Evolutionary conservation across 2,113 vertebrate species (phyloP).

Genomic region (Hyperopisus bebe): DNA sequence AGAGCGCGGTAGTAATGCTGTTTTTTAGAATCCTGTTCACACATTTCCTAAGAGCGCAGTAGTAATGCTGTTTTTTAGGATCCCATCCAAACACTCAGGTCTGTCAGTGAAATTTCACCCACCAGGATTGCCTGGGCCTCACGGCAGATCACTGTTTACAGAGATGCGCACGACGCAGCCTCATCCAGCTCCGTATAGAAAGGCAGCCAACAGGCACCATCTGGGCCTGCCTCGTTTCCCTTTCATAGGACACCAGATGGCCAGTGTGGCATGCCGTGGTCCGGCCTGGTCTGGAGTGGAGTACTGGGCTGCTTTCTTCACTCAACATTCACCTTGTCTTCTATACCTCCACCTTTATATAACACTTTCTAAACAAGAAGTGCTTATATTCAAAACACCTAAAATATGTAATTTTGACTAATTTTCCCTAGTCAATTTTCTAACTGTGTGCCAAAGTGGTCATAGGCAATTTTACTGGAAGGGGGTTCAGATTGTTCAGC

Average conservation of each 20-base stretch:
- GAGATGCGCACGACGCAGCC: background rate
- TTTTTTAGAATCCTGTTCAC: background rate
- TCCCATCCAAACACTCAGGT: background rate
- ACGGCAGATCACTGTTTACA: background rate
- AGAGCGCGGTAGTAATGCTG: background rate
- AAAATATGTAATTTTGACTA: background rate
- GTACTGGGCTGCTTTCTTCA: background rate
- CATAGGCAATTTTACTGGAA: too few species aligned
- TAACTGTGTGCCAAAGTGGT: background rate
- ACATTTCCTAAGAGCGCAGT: background rate
- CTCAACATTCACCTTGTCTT: background rate
- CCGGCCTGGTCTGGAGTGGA: background rate
- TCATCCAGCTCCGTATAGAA: background rate
- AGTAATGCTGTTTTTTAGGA: background rate
- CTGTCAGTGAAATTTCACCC: background rate
- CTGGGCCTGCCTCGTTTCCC: background rate
- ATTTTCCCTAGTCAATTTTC: background rate
- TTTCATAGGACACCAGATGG: background rate
- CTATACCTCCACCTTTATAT: background rate
- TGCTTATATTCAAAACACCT: background rate
- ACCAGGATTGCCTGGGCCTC: background rate
- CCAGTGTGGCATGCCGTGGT: background rate
- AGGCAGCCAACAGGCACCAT: background rate
- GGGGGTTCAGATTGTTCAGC: too few species aligned
- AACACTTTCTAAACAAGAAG: background rate